A percentile compares a stretch with the other conserved stretches of the same genome.
phyloP scores from a whole-genome alignment of 1,140 invertebrate species.

The Drosophila navojoa region DNA sequence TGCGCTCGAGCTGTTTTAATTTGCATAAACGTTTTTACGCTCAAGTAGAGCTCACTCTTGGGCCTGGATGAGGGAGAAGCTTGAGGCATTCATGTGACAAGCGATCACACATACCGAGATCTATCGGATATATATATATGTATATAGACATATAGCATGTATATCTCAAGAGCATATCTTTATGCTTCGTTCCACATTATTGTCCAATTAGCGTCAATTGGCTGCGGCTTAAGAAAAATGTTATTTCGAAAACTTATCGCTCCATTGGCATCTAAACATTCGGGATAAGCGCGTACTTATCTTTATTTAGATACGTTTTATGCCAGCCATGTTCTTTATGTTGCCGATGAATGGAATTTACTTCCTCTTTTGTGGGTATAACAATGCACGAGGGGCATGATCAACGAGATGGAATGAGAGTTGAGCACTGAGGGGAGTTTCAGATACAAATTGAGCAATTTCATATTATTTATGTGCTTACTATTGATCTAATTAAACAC shows the following conservation, averaged over 20 bases:
- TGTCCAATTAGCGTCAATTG: conserved; percentile 73
- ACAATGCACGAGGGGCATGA: not conserved
- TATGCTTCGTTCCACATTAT: conserved; percentile 43
- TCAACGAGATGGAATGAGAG: too few species aligned
- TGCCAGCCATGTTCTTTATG: not conserved
- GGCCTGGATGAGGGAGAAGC: not conserved
- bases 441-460: too few species aligned
- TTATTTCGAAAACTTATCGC: conserved; percentile 41
- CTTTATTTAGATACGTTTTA: not conserved
- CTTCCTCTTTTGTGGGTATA: conserved; percentile 42
- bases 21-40: conserved; percentile 73
- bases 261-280: conserved; percentile 37
- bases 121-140: not conserved
- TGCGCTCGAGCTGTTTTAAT: conserved; percentile 57
- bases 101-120: conserved; percentile 1
- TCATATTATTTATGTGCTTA: too few species aligned
- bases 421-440: too few species aligned
- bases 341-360: not conserved
- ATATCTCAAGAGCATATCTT: conserved; percentile 26
- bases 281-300: conserved; percentile 10
- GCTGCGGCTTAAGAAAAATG: conserved; percentile 19
- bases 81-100: conserved; percentile 1
- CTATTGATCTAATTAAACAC: too few species aligned
- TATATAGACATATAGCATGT: not conserved
- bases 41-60: conserved; percentile 49